Conservation (phyloP, 2,113 vertebrate genomes). For the Patagioenas fasciata region DNA sequence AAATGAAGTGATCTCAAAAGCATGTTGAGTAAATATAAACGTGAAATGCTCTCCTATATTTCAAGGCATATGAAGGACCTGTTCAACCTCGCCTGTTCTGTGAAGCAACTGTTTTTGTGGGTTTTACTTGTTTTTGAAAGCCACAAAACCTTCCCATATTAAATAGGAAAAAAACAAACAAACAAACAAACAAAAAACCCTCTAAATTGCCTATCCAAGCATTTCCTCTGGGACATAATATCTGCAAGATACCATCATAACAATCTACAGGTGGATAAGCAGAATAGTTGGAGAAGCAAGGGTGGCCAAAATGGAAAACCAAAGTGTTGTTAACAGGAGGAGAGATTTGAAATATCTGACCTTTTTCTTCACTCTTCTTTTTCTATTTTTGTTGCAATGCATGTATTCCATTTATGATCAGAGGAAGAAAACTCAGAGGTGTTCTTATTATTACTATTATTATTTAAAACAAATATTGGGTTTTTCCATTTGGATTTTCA, state of each 20-base stretch:
- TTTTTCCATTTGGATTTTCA: not conserved
- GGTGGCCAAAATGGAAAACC: not conserved
- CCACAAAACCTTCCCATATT: not conserved
- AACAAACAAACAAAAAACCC: too few relatives aligned
- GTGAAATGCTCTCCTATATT: not conserved
- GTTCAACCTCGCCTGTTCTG: not conserved
- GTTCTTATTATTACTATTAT: not conserved
- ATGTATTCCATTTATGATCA: not conserved
- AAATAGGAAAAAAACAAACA: not conserved
- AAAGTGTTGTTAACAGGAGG: constrained; percentile 10
- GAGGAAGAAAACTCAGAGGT: not conserved
- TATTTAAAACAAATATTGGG: not conserved
- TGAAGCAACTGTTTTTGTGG: not conserved
- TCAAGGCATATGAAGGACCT: not conserved
- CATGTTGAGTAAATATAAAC: not conserved
- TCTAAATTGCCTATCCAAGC: not conserved
- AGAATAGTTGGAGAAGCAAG: constrained; percentile 5
- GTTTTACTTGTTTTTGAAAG: not conserved
- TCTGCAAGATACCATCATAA: constrained; percentile 22
- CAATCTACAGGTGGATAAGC: constrained; percentile 41
- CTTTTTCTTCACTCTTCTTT: not conserved
- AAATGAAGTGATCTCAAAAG: not conserved
- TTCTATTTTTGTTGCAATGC: not conserved
- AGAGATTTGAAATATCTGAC: not conserved
- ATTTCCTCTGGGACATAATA: constrained; percentile 34